Percentiles rank a stretch among this genome's conserved stretches.
phyloP scores from a whole-genome alignment of 2,888 invertebrate genomes.

The Lamproptera curius region DNA sequence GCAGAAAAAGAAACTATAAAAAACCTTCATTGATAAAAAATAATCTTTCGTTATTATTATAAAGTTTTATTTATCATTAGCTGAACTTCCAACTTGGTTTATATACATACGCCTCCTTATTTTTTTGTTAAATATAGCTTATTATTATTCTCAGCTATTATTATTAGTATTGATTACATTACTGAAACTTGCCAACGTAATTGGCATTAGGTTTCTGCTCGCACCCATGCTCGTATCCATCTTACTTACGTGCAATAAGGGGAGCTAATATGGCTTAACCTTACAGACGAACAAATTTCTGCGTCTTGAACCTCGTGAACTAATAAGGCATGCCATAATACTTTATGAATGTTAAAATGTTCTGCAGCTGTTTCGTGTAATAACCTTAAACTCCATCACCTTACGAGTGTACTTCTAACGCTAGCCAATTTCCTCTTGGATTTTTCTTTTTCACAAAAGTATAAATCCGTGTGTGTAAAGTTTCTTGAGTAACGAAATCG shows the following conservation, averaged over 20 bases:
- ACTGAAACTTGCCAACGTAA: background rate
- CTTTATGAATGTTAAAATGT: slow-evolving; percentile 20
- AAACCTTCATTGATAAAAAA: too few species aligned
- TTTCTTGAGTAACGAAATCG: background rate
- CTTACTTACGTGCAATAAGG: slow-evolving; percentile 1
- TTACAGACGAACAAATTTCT: slow-evolving; percentile 13
- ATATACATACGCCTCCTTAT: too few species aligned
- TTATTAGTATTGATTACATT: too few species aligned
- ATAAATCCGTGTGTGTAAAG: background rate
- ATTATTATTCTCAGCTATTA: too few species aligned
- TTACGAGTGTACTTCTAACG: slow-evolving; percentile 5
- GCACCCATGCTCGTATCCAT: background rate
- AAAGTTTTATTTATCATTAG: too few species aligned
- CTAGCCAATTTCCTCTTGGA: background rate
- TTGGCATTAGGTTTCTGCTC: background rate
- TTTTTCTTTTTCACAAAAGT: background rate
- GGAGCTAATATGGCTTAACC: slow-evolving; percentile 4
- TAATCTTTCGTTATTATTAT: too few species aligned
- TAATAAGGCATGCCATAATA: slow-evolving; percentile 20
- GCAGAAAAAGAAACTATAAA: too few species aligned
- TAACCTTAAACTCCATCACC: slow-evolving; percentile 16
- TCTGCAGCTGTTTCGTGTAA: slow-evolving; percentile 19
- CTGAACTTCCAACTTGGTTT: too few species aligned
- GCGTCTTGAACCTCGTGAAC: slow-evolving; percentile 12
- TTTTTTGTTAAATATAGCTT: too few species aligned